Conservation (phyloP, 1,140 invertebrate species). For the Danaus melanippus region DNA sequence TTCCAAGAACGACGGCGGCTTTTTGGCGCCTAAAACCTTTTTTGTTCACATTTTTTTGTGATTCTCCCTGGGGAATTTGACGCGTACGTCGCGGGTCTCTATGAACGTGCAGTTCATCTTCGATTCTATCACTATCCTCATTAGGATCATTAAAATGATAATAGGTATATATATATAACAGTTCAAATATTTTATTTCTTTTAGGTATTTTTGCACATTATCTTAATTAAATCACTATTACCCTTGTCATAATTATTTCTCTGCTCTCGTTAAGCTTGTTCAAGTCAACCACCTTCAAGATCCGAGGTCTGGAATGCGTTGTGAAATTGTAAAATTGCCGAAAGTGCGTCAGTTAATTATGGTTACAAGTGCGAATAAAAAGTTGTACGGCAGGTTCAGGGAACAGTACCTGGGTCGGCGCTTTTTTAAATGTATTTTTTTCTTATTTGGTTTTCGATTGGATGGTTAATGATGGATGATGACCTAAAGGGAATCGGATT, state of each 20-base stretch:
- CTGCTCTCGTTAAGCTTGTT: constrained; percentile 11
- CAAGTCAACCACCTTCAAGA: constrained; percentile 29
- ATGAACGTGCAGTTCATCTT: constrained; percentile 10
- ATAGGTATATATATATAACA: constrained; percentile 2
- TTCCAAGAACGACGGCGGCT: constrained; percentile 60
- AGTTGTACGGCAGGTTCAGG: constrained; percentile 19
- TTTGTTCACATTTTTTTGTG: constrained; percentile 26
- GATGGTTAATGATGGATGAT: background rate
- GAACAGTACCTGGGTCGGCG: constrained; percentile 20
- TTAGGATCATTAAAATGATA: background rate
- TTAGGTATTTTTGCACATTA: background rate
- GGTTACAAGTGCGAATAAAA: constrained; percentile 20
- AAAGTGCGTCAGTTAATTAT: constrained; percentile 25
- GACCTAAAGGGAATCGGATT: too few relatives aligned
- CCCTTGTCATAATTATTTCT: background rate
- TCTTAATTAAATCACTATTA: constrained; percentile 2
- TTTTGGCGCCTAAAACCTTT: constrained; percentile 58
- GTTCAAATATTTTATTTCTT: background rate
- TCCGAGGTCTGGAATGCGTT: constrained; percentile 15
- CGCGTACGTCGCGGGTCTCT: constrained; percentile 16
- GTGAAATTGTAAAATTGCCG: constrained; percentile 23
- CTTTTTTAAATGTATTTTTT: constrained; percentile 17
- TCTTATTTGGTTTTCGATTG: constrained; percentile 13
- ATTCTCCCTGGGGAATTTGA: constrained; percentile 26
- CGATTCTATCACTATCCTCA: background rate